A percentile compares a stretch with the other conserved stretches of the same genome.
phyloP scores from a whole-genome alignment of 2,113 vertebrate species.

The Calypte anna region DNA sequence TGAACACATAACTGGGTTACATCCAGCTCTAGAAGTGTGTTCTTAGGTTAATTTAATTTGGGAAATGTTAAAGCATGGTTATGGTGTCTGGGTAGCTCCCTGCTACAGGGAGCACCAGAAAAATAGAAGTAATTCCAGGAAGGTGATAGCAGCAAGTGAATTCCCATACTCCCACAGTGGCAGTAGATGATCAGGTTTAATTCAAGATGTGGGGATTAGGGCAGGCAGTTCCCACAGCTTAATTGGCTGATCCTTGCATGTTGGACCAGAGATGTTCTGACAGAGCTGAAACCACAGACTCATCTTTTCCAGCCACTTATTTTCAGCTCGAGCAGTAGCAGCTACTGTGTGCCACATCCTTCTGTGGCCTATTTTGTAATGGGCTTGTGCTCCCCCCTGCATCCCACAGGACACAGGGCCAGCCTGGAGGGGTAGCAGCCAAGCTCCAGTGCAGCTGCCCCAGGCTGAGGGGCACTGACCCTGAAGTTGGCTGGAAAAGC shows the following conservation, averaged over 20 bases:
- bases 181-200: background rate
- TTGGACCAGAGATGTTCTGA: background rate
- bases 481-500: background rate
- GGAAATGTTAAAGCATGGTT: background rate
- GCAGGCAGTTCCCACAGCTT: background rate
- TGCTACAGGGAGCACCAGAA: background rate
- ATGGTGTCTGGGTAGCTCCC: background rate
- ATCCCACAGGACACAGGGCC: background rate
- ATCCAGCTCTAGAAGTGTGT: background rate
- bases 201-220: background rate
- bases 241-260: background rate
- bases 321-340: background rate
- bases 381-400: background rate
- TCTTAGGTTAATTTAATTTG: slow-evolving; percentile 30
- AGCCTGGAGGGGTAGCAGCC: background rate
- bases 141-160: background rate
- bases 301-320: background rate
- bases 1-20: background rate
- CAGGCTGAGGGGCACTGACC: accelerated
- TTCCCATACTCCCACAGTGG: background rate
- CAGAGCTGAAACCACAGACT: background rate
- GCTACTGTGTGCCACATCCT: background rate
- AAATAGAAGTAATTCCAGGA: background rate
- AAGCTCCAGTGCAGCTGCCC: background rate
- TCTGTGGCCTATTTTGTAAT: accelerated